These are phyloP conservation scores for Asarcornis scutulata DNA, from an alignment of 2,113 vertebrate species.

Conservation along the genomic window DNA sequence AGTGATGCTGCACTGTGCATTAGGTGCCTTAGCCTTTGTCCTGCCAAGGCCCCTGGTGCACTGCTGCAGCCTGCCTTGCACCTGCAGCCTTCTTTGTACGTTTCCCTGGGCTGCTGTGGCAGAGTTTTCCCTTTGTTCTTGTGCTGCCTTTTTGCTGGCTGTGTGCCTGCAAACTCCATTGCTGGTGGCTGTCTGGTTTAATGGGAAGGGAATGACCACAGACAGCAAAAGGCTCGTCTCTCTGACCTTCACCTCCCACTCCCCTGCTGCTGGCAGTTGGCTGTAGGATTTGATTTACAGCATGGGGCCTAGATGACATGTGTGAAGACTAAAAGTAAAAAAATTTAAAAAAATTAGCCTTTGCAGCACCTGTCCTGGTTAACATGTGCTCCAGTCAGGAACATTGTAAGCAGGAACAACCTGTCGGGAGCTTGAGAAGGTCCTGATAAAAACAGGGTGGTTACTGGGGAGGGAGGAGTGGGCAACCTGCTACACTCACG, in stretches of 20 bases:
- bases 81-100: background rate
- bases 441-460: background rate
- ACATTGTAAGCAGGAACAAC: background rate
- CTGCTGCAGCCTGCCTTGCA: background rate
- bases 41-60: background rate
- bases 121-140: background rate
- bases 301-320: rapidly evolving
- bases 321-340: background rate
- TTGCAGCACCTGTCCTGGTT: background rate
- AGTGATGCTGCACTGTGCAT: background rate
- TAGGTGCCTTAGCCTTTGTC: background rate
- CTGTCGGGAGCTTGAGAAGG: background rate
- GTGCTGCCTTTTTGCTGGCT: background rate
- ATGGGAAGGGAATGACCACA: rapidly evolving
- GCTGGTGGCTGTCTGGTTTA: background rate
- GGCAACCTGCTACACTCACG: background rate
- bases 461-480: background rate
- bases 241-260: background rate
- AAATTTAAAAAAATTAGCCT: no score
- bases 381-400: rapidly evolving
- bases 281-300: background rate
- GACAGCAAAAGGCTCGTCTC: background rate
- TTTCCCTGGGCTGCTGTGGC: background rate
- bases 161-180: background rate
- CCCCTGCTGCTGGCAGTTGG: background rate